Percentiles rank a stretch among this genome's conserved stretches.
These are phyloP conservation scores for Limonius californicus DNA, from an alignment of 1,140 invertebrate species.

Conservation along the genomic window DNA sequence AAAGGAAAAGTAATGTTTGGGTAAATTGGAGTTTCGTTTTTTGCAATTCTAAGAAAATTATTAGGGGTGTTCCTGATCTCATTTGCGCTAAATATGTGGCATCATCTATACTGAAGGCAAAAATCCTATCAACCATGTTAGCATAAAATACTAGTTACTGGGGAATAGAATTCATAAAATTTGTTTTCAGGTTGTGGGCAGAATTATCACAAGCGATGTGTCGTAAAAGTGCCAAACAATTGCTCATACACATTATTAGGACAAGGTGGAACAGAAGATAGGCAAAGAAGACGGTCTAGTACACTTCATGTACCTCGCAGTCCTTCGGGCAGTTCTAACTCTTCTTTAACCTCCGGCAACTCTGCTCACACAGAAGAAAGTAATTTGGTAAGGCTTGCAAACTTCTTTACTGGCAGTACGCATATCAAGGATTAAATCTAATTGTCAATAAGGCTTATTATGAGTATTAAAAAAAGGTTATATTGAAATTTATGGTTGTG, in stretches of 20 bases:
- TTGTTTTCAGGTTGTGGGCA: conserved; percentile 88
- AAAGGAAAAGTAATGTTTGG: too few species aligned
- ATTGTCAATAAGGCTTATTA: too few species aligned
- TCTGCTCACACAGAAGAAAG: conserved; percentile 50
- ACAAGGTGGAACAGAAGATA: conserved; percentile 35
- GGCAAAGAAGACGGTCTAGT: conserved; percentile 52
- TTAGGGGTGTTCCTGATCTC: conserved; percentile 7
- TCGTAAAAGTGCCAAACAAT: conserved; percentile 97
- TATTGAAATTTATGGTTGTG: conserved; percentile 6
- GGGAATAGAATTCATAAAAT: too few species aligned
- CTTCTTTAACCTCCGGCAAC: conserved; percentile 40
- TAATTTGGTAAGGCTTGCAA: conserved; percentile 47
- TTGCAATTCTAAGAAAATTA: too few species aligned
- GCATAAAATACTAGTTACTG: too few species aligned
- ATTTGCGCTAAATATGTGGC: not conserved
- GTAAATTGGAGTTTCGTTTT: too few species aligned
- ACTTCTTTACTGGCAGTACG: conserved; percentile 43
- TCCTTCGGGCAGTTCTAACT: conserved; percentile 54
- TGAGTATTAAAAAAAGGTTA: not conserved
- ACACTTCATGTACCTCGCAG: conserved; percentile 64
- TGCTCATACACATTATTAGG: conserved; percentile 60
- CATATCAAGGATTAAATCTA: conserved; percentile 31
- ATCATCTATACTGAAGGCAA: not conserved
- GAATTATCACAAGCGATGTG: conserved; percentile 98
- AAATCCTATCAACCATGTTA: too few species aligned